A percentile compares a stretch with the other conserved stretches of the same genome.
Conservation (phyloP, 2,888 invertebrate genomes). For the Prosopocoilus inquinatus region DNA sequence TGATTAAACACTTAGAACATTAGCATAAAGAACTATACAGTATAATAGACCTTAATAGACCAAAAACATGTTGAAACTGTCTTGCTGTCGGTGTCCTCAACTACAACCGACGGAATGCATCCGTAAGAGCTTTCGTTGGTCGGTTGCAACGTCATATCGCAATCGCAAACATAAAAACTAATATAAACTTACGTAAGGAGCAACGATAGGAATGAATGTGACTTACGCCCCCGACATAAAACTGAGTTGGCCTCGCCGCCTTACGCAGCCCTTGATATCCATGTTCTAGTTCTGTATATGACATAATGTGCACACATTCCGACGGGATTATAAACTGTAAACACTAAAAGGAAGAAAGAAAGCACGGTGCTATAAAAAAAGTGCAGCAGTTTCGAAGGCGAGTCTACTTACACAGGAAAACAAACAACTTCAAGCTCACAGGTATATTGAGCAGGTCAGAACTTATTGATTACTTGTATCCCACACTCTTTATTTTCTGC, state of each 20-base stretch:
- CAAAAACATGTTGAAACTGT: conserved; percentile 34
- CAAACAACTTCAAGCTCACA: background rate
- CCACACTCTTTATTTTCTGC: background rate
- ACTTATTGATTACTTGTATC: conserved; percentile 14
- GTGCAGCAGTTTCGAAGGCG: background rate
- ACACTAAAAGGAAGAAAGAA: background rate
- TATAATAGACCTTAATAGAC: conserved; percentile 24
- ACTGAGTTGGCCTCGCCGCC: conserved; percentile 62
- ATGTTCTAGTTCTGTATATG: conserved; percentile 89
- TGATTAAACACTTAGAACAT: background rate
- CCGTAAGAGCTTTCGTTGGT: conserved; percentile 11
- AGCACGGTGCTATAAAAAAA: background rate
- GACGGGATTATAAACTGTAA: background rate
- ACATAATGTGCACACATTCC: conserved; percentile 57
- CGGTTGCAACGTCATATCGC: conserved; percentile 8
- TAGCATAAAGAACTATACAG: background rate
- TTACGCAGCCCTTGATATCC: conserved; percentile 86
- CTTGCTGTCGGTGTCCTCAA: conserved; percentile 43
- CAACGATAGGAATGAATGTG: background rate
- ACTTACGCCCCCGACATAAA: conserved; percentile 73
- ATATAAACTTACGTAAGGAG: too few relatives aligned
- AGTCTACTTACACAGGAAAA: background rate
- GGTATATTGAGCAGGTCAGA: conserved; percentile 16
- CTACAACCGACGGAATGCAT: conserved; percentile 38
- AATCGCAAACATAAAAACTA: background rate